Evolutionary conservation across 2,113 vertebrate genomes (phyloP), one percentile per base, ranked within the genome.

Genomic region (Lophius piscatorius): DNA sequence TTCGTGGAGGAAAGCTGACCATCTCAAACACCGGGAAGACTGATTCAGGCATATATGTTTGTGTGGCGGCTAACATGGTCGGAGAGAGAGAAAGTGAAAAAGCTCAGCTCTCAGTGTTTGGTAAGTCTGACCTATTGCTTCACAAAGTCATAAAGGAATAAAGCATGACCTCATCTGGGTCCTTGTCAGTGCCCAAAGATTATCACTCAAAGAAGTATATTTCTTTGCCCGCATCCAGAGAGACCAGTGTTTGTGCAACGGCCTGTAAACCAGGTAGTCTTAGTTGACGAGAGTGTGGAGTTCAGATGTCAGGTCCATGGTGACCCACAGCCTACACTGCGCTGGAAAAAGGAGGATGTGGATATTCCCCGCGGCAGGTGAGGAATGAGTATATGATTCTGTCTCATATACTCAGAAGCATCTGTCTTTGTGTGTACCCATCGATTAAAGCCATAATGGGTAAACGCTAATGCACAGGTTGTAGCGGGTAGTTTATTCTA

Each of bases 11-110:
- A 63, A 98, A 98, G 65, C 92, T 98, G 61, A 95, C 95, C 85
- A 95, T 98, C 70, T 94, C 95, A 2, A 96, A 94, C 13, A 92
- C 94, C 1, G 93, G 93, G 78, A 98, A 96, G 84, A 95, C 88
- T 1, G 96, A 98, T 33, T 91, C 93, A 26, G 96, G 95, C 35
- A 95, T 95, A 86, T 98, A 96, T 0, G 94, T 98, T 21, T 98
- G 96, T 51, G 95, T 96, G 72, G 96, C 95, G 10, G 91, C 93
- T 85, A 98, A 98, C 62, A 98, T 98, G 95, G 95, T 98, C 24
- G 96, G 96, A 21, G 95, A 97, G 74, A 89, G 94, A 18, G 95
- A 97, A 59, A 98, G 96, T 51, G 95, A 98, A 88, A 95, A 95
- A 35, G 96, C 95, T 0, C 95, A 98, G 66, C 91, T 98, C 26